Evolutionary conservation across 2,113 vertebrate species (phyloP), one percentile per base, ranked within the genome.

Genomic region (Phainopepla nitens): DNA sequence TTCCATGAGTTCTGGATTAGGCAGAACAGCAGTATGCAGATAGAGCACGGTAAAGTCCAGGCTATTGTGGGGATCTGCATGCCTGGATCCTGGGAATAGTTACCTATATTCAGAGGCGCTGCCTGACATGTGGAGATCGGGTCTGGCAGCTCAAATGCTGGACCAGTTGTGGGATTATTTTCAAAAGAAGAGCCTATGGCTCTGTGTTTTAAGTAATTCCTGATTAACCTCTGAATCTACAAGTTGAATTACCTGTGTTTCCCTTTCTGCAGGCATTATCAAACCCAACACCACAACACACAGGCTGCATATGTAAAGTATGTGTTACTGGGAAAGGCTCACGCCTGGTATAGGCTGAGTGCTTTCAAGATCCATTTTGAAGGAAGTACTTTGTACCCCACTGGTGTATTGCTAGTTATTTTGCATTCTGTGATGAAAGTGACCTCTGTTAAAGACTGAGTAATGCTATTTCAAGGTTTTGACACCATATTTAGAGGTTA

Each of bases 381-480:
- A 81, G 60, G 53, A 76, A 68, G 33, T 39, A 25, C 27, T 64
- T 70, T 64, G 22, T 16, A 50, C 25, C 8, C 58, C 33, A 28
- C 70, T 51, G 51, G 27, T 47, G 13, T 27, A 19, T 24, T 41
- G 25, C 9, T 21, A 20, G 7, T 19, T 89, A 60, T 62, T 91
- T 81, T 90, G 29, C 22, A 31, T 94, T 92, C 54, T 78, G 5
- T 62, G 20, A 16, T 36, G 44, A n/a, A 94, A 94, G 49, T 64
- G 25, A 73, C 31, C n/a, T 66, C 42, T 89, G 8, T 29, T 79
- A 79, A 87, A n/a, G 60, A 75, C 61, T 36, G n/a, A 86, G 25
- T 36, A 69, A 60, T 58, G 44, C 25, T 73, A 27, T 82, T 79
- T 86, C 60, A 75, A 11, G 53, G 25, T 76, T 94, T 93, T 92